Evolutionary conservation across 1,140 invertebrate genomes (phyloP).

Genomic region (Antheraea mylitta): DNA sequence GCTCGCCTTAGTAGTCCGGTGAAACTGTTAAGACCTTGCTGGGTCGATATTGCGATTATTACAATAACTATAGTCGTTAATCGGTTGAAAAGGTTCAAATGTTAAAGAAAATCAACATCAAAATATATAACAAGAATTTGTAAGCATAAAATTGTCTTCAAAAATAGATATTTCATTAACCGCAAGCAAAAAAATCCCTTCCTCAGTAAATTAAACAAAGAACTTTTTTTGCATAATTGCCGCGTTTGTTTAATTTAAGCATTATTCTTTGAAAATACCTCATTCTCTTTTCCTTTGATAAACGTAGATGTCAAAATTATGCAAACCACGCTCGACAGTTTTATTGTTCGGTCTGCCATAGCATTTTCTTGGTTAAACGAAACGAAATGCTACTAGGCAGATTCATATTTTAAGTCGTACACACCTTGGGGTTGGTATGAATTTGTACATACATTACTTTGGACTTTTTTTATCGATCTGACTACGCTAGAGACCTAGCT

Average conservation of each 20-base stretch:
- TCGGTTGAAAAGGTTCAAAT: no score
- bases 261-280: slow-evolving; percentile 3
- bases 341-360: slow-evolving; percentile 1
- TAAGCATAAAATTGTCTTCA: not conserved
- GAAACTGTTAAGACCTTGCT: no score
- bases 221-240: slow-evolving; percentile 10
- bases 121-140: no score
- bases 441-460: not conserved
- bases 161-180: not conserved
- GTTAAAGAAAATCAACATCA: no score
- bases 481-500: no score
- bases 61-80: no score
- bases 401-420: not conserved
- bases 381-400: not conserved
- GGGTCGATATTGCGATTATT: no score
- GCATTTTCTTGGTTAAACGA: slow-evolving; percentile 1
- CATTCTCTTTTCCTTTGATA: slow-evolving; percentile 9
- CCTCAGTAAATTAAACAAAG: slow-evolving; percentile 1
- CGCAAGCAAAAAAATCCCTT: not conserved
- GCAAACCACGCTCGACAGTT: not conserved
- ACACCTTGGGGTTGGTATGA: not conserved
- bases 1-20: no score
- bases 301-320: slow-evolving; percentile 13
- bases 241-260: slow-evolving; percentile 10
- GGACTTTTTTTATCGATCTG: not conserved